These are phyloP conservation scores for Vidua macroura DNA, from an alignment of 2,113 vertebrate species.

Conservation along the genomic window DNA sequence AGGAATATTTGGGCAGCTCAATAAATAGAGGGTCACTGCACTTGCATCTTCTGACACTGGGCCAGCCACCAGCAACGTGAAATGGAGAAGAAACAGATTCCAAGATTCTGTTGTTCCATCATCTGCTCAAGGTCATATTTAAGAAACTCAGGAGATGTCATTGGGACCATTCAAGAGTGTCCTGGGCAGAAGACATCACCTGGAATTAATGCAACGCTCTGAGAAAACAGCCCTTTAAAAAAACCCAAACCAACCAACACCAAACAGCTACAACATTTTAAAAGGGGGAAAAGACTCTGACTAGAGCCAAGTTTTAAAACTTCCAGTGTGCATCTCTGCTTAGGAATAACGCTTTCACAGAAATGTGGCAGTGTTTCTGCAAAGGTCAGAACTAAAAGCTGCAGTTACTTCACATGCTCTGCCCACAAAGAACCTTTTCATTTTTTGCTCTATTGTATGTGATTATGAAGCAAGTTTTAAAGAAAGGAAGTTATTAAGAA, in stretches of 20 bases:
- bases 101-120: not conserved
- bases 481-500: not conserved
- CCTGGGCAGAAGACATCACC: not conserved
- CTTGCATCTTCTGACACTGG: not conserved
- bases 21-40: not conserved
- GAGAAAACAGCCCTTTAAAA: not conserved
- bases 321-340: not conserved
- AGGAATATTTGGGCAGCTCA: not conserved
- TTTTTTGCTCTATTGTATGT: not conserved
- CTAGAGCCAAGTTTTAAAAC: not conserved
- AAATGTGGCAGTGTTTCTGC: not conserved
- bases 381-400: not conserved
- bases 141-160: not conserved
- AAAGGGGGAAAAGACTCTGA: not conserved
- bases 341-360: not conserved
- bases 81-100: not conserved
- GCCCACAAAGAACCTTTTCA: not conserved
- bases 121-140: not conserved
- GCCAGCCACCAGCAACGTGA: not conserved
- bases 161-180: not conserved
- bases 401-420: not conserved
- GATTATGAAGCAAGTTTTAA: fast-evolving
- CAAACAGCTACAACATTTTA: not conserved
- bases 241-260: not conserved
- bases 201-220: not conserved